Conservation (phyloP, 2,113 vertebrate genomes). For the Anarhynchus alexandrinus region DNA sequence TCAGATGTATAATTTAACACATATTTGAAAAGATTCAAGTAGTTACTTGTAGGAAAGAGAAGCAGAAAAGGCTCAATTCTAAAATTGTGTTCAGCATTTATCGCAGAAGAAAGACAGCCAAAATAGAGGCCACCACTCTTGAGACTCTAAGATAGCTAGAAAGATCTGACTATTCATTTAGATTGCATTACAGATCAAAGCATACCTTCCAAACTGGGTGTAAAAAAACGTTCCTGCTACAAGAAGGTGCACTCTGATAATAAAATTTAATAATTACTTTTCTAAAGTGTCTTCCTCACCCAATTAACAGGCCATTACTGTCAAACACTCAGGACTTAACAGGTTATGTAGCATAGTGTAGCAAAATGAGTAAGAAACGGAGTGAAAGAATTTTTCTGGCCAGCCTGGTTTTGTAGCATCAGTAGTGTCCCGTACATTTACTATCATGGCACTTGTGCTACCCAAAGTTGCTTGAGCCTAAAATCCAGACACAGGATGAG, state of each 20-base stretch:
- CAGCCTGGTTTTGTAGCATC: not conserved
- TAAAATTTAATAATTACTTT: conserved; percentile 52
- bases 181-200: conserved; percentile 51
- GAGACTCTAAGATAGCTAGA: not conserved
- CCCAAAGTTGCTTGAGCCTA: not conserved
- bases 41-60: not conserved
- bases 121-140: conserved; percentile 33
- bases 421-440: not conserved
- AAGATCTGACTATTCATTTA: conserved; percentile 47
- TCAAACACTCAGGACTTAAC: not conserved
- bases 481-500: not conserved
- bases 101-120: not conserved
- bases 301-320: conserved; percentile 19
- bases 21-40: not conserved
- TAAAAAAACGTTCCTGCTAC: not conserved
- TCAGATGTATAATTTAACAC: not conserved
- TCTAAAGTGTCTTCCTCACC: not conserved
- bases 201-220: not conserved
- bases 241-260: not conserved
- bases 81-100: not conserved
- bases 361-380: not conserved
- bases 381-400: not conserved
- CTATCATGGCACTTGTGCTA: accelerated
- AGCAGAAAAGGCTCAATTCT: not conserved
- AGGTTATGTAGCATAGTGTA: not conserved